phyloP scores from a whole-genome alignment of 2,888 invertebrate genomes.

The Criorhina ranunculi region DNA sequence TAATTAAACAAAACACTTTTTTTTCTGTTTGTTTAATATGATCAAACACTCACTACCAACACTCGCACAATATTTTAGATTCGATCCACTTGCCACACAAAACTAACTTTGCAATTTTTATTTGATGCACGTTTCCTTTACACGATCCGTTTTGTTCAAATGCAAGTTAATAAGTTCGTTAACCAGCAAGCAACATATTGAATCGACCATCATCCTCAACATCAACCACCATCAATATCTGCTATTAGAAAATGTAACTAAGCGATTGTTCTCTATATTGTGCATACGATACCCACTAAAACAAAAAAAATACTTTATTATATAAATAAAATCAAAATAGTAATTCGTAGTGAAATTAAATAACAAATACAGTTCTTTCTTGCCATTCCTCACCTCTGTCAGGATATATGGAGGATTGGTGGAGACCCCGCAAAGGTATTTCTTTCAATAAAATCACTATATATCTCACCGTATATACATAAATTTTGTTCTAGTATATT shows the following conservation, averaged over 20 bases:
- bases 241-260: slow-evolving; percentile 10
- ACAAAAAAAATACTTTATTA: slow-evolving; percentile 16
- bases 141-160: slow-evolving; percentile 13
- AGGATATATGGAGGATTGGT: slow-evolving; percentile 99
- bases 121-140: slow-evolving; percentile 34
- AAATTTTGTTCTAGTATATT: slow-evolving; percentile 4
- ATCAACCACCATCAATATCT: slow-evolving; percentile 17
- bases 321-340: slow-evolving; percentile 56
- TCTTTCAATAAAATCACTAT: slow-evolving; percentile 81
- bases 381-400: slow-evolving; percentile 95
- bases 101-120: not conserved
- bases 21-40: no score
- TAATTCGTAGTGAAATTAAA: slow-evolving; percentile 84
- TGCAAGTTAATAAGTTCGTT: slow-evolving; percentile 19
- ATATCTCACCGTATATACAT: slow-evolving; percentile 35
- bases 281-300: slow-evolving; percentile 6
- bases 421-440: slow-evolving; percentile 98
- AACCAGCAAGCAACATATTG: slow-evolving; percentile 13
- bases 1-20: not conserved
- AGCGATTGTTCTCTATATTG: slow-evolving; percentile 1
- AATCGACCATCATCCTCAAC: slow-evolving; percentile 20
- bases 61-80: slow-evolving; percentile 5
- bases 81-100: not conserved
- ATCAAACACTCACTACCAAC: not conserved
- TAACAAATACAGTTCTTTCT: slow-evolving; percentile 86